Base-by-base conservation (phyloP, 2,113 vertebrate genomes). In the Gnathonemus echidnorhynchus region DNA sequence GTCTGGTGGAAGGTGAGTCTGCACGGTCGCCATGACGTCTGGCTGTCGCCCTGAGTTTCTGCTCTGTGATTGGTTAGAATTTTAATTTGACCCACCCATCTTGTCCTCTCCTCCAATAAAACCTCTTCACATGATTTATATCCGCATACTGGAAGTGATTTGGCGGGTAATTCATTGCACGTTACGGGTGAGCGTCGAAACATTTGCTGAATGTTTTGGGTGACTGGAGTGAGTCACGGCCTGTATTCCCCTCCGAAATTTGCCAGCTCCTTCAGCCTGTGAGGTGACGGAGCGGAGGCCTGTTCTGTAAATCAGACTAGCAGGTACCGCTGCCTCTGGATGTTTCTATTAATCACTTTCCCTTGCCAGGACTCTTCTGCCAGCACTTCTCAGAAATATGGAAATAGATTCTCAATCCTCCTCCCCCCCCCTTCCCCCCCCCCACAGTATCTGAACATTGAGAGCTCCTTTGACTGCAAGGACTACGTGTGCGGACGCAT, bases 1-100 rank as follows among this genome's bases (percentile, higher is more conserved):
- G 97, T 98, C 80, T 99, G 98, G 97, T 98, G 98, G 97, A 98
- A 95, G 8, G 98, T 99, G 93, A 97, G 97, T 97, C 15, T 10
- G 31, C 87, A 11, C 13, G 39, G 5, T 42, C 6, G 35, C 88
- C 21, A 46, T 46, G 52, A 24, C 2, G 9, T 62, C 21, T 24
- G 10, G 19, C 42, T 66, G 53, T 48, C 7, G 0, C 6, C n/a
- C 88, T n/a, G 15, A 24, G 11, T 70, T 62, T n/a, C 13, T 74
- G 62, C 4, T 52, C 24, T 35, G 48, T 1, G 27, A 5, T 52
- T 52, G 24, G 27, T 35, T 31, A 19, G 15, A 53, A 27, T 58
- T 62, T 45, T 45, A 46, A 88, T 88, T 66, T 24, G 27, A 62
- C 8, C 24, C 19, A 8, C 19, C 39, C 35, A 2, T 56, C 31